These are phyloP conservation scores for Simalia tracyae DNA, from an alignment of 2,797 vertebrate species.

Conservation along the genomic window DNA sequence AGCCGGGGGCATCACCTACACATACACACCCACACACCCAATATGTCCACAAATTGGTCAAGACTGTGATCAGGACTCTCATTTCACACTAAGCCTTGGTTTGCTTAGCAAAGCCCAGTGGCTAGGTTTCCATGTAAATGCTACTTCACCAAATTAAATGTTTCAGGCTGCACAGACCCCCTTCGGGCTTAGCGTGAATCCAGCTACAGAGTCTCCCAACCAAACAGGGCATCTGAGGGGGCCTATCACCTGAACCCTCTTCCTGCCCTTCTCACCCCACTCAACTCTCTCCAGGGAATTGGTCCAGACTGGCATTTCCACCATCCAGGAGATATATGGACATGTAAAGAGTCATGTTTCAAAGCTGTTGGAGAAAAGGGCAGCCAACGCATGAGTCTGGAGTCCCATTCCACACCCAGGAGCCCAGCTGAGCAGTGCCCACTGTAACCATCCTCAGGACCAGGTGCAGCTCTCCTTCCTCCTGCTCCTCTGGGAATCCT, in stretches of 20 bases:
- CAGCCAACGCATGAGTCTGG: background rate
- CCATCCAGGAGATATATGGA: accelerated
- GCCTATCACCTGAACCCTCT: background rate
- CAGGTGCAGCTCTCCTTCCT: background rate
- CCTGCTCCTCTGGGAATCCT: background rate
- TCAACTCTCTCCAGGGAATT: background rate
- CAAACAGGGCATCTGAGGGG: background rate
- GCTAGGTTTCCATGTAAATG: too few relatives aligned
- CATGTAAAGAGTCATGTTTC: background rate
- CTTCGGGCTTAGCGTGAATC: background rate
- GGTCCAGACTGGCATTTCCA: background rate
- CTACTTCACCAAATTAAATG: background rate
- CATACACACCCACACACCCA: too few relatives aligned
- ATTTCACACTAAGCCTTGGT: background rate
- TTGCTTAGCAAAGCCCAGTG: background rate
- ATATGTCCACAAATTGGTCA: background rate
- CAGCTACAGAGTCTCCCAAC: background rate
- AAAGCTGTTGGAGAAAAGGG: background rate
- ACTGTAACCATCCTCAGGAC: background rate
- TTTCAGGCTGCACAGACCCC: background rate
- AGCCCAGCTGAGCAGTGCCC: background rate
- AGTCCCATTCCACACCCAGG: background rate
- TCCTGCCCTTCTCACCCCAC: background rate
- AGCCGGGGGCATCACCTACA: background rate
- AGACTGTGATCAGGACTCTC: background rate